Evolutionary conservation across 1,140 invertebrate genomes (phyloP).

Genomic region (Paracyclopina nana): DNA sequence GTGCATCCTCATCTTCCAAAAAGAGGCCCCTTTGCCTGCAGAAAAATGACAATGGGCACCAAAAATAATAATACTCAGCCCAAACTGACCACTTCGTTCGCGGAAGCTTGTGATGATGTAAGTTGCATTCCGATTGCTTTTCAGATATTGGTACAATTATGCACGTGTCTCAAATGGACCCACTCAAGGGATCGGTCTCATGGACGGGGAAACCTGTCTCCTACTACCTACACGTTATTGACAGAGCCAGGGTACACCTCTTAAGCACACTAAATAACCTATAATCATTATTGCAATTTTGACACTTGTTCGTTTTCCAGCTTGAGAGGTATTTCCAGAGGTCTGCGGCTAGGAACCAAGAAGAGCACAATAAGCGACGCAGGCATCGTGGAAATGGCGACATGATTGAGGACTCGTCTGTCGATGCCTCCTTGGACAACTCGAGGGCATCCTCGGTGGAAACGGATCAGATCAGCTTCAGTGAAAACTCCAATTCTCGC

Average conservation of each 20-base stretch:
- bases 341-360: background rate
- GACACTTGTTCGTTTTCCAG: constrained; percentile 28
- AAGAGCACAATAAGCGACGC: background rate
- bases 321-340: constrained; percentile 86
- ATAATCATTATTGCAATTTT: constrained; percentile 15
- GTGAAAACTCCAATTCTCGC: background rate
- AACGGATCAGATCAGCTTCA: too few relatives aligned
- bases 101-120: background rate
- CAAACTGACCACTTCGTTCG: background rate
- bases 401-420: constrained; percentile 19
- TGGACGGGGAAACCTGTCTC: constrained; percentile 96
- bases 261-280: background rate
- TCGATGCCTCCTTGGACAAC: background rate
- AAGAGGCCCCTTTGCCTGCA: too few relatives aligned
- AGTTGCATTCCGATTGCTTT: constrained; percentile 19
- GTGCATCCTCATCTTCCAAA: too few relatives aligned
- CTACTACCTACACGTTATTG: constrained; percentile 92
- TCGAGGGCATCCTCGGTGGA: background rate
- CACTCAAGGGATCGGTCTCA: constrained; percentile 79
- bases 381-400: background rate
- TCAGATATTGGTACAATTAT: constrained; percentile 94
- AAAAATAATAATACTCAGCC: background rate
- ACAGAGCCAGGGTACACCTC: constrained; percentile 51
- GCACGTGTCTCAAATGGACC: constrained; percentile 88
- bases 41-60: too few relatives aligned